Base-by-base conservation (phyloP, 2,888 invertebrate genomes). In the Lagria hirta region DNA sequence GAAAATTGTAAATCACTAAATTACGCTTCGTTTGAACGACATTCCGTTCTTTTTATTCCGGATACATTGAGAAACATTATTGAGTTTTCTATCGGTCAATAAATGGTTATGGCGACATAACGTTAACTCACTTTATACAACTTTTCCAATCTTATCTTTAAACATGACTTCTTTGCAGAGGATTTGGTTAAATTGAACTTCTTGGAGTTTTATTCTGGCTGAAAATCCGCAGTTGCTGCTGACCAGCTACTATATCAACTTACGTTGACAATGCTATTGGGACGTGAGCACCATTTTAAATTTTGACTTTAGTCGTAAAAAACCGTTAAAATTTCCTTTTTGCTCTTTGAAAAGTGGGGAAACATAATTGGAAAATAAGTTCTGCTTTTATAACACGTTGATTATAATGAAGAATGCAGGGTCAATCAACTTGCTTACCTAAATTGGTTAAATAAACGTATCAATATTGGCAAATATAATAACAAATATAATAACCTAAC, bases 111-210 rank as follows among this genome's bases (percentile, higher is more conserved):
- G 47, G 65, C 55, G 35, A 57, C 61, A 64, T 64, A 63, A 64
- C 60, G 64, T 62, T 60, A 63, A 62, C 56, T 57, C 57, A 68
- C 70, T 71, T 73, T 69, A 66, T 71, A 71, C 73, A 74, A 74
- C 73, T 74, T 74, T 74, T 74, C 74, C 74, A 73, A 74, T 74
- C 73, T 74, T 73, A 73, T 74, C 74, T 72, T 65, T 70, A 68
- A 70, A 70, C 68, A 70, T 70, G 69, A 69, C 64, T 64, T 66
- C 67, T 61, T 62, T 58, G 67, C 55, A 59, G 65, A 64, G 72
- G 72, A 73, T 74, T 73, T 73, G 70, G 69, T 69, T 71, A 73
- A 72, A 73, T 73, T 73, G 73, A 64, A 70, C 52, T 57, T 58
- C 49, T 47, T 51, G 43, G 54, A 58, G 55, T 57, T 59, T 60